Percentiles rank a stretch among this genome's conserved stretches.
phyloP scores from a whole-genome alignment of 2,113 vertebrate species.

The Cathartes aura region DNA sequence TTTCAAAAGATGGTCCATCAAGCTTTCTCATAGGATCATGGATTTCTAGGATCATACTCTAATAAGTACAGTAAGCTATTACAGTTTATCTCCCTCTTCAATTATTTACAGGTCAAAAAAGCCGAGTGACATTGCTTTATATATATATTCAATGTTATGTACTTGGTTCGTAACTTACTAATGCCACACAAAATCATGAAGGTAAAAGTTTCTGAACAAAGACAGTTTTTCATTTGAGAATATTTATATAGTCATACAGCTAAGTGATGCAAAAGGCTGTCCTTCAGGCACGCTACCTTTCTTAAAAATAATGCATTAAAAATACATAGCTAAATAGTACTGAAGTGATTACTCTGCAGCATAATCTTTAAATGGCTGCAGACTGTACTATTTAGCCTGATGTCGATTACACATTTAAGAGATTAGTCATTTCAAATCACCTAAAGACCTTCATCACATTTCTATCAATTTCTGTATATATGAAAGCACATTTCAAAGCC shows the following conservation, averaged over 20 bases:
- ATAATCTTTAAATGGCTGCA: conserved; percentile 11
- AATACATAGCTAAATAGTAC: not conserved
- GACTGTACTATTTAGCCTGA: not conserved
- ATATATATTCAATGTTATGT: conserved; percentile 56
- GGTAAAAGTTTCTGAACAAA: conserved; percentile 67
- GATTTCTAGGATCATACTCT: conserved; percentile 66
- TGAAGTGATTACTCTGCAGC: not conserved
- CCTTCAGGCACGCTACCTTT: conserved; percentile 36
- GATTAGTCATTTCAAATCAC: conserved; percentile 6
- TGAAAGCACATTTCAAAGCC: conserved; percentile 13
- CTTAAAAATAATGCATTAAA: conserved; percentile 50
- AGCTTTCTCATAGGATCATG: conserved; percentile 68
- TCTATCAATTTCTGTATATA: not conserved
- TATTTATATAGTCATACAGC: conserved; percentile 42
- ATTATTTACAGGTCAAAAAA: conserved; percentile 80
- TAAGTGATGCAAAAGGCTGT: conserved; percentile 23
- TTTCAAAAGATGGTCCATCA: conserved; percentile 78
- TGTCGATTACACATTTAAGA: not conserved
- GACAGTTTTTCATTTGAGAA: conserved; percentile 29
- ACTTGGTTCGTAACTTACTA: conserved; percentile 67
- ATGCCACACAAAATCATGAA: conserved; percentile 57
- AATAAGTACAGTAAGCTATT: conserved; percentile 76
- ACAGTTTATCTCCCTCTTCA: conserved; percentile 75
- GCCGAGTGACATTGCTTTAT: conserved; percentile 68
- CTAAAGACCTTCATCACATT: not conserved